Conservation (phyloP, 2,797 vertebrate genomes). For the Acanthornis magna region DNA sequence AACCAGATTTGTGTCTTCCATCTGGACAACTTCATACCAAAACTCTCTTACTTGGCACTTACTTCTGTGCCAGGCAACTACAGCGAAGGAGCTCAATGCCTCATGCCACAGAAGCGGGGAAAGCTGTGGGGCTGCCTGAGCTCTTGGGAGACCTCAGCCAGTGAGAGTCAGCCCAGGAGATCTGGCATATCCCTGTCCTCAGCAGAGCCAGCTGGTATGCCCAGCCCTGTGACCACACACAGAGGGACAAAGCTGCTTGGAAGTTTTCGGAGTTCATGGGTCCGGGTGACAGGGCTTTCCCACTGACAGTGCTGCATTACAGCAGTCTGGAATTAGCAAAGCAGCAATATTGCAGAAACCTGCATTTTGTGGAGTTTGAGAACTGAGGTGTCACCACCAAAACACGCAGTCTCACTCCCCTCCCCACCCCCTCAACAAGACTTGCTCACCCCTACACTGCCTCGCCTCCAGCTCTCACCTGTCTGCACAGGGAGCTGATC, state of each 20-base stretch:
- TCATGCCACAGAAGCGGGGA: accelerated
- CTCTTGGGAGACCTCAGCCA: not conserved
- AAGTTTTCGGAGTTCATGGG: not conserved
- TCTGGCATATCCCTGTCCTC: not conserved
- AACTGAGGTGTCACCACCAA: not conserved
- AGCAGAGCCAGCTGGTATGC: not conserved
- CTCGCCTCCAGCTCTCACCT: not conserved
- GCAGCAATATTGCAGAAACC: not conserved
- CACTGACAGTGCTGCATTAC: not conserved
- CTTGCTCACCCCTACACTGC: not conserved
- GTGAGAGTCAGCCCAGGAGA: accelerated
- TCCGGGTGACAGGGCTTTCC: not conserved
- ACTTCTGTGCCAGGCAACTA: not conserved
- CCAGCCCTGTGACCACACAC: not conserved
- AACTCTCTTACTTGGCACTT: not conserved
- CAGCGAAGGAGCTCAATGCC: not conserved
- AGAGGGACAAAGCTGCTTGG: not conserved
- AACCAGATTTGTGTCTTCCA: not conserved
- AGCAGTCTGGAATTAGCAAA: not conserved
- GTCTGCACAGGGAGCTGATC: not conserved
- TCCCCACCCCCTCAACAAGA: not conserved
- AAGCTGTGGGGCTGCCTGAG: not conserved
- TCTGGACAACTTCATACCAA: not conserved
- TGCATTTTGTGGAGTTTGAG: not conserved
- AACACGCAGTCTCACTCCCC: accelerated